phyloP scores from a whole-genome alignment of 2,888 invertebrate genomes.

The Xylota sylvarum region DNA sequence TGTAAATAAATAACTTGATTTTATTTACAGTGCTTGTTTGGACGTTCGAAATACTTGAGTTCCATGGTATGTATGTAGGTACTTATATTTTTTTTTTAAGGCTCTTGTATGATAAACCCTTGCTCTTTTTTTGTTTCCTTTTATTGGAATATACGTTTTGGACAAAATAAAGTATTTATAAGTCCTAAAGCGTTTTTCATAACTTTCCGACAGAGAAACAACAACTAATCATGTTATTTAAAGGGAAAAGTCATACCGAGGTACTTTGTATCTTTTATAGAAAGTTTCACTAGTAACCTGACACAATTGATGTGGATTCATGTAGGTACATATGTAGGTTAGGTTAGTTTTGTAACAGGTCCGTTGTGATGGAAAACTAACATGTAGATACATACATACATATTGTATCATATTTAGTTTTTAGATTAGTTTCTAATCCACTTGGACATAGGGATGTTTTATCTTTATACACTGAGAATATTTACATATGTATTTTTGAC shows the following conservation, averaged over 20 bases:
- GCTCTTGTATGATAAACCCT: neutral
- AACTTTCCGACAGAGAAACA: neutral
- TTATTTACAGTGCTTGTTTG: neutral
- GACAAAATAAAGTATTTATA: constrained; percentile 1
- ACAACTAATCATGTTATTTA: constrained; percentile 1
- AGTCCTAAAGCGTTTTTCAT: neutral
- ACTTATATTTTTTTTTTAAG: neutral
- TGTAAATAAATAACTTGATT: neutral
- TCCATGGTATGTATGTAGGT: neutral
- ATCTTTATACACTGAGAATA: no score
- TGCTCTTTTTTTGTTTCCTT: neutral
- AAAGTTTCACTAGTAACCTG: neutral
- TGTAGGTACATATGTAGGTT: neutral
- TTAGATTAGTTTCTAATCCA: no score
- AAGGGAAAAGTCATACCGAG: neutral
- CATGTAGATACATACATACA: no score
- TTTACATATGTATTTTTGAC: no score
- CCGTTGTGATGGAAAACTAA: no score
- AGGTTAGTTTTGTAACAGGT: neutral
- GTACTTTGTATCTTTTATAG: neutral
- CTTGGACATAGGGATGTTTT: no score
- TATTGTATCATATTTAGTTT: no score
- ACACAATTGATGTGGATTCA: neutral
- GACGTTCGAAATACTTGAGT: neutral
- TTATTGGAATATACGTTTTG: neutral